Evolutionary conservation across 2,113 vertebrate species (phyloP).

Genomic region (Cebus imitator): DNA sequence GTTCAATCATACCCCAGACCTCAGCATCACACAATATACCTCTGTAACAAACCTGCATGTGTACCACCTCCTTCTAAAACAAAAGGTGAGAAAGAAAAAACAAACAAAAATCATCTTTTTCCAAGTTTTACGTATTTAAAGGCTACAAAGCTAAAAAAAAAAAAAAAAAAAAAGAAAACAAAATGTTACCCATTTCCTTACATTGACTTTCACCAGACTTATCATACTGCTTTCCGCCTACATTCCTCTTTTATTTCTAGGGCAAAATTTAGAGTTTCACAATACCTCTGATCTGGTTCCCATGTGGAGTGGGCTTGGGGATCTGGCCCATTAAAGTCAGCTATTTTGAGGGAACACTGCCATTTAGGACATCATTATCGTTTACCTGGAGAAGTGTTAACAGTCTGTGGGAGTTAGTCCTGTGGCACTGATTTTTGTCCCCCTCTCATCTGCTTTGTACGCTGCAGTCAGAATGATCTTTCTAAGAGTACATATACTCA

Average conservation of each 20-base stretch:
- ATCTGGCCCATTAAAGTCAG: constrained; percentile 61
- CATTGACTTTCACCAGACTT: constrained; percentile 18
- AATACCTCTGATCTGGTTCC: constrained; percentile 13
- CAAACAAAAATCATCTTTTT: neutral
- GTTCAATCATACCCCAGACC: no score
- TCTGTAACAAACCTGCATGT: no score
- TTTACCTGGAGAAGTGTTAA: constrained; percentile 3
- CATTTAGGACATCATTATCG: neutral
- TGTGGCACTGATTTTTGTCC: neutral
- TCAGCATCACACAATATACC: no score
- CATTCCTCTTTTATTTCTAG: constrained; percentile 41
- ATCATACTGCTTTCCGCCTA: neutral
- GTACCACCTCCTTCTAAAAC: no score
- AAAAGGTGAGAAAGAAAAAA: neutral
- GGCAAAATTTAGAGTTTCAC: constrained; percentile 9
- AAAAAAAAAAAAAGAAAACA: neutral
- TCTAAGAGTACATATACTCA: neutral
- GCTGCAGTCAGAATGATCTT: neutral
- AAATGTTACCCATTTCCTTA: constrained; percentile 17
- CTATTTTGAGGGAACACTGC: constrained; percentile 61
- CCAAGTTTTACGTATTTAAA: neutral
- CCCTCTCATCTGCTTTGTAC: neutral
- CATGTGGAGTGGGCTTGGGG: constrained; percentile 59
- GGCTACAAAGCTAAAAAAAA: neutral
- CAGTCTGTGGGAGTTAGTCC: constrained; percentile 1